These are phyloP conservation scores for Bubo blakistoni DNA, from an alignment of 2,113 vertebrate genomes.

Conservation along the genomic window DNA sequence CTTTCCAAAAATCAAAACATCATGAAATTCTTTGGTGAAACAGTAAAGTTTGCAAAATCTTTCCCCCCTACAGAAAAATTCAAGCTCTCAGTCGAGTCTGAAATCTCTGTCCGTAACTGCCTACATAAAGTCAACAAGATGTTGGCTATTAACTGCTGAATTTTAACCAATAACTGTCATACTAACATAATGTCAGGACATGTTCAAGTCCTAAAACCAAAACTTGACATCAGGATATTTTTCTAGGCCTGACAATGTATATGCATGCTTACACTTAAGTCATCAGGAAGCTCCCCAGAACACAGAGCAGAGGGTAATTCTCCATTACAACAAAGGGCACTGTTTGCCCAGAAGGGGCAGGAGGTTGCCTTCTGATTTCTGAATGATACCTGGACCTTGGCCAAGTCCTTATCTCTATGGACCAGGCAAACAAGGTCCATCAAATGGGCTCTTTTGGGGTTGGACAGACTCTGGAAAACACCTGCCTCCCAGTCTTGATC, in stretches of 20 bases:
- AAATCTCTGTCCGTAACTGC: background rate
- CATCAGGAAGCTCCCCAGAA: background rate
- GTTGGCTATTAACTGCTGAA: background rate
- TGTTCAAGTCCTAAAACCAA: background rate
- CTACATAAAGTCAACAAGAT: background rate
- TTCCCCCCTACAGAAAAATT: background rate
- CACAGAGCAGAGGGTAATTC: background rate
- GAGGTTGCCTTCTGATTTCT: background rate
- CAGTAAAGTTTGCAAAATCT: background rate
- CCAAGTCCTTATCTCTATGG: background rate
- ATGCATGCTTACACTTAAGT: background rate
- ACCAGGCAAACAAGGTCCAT: background rate
- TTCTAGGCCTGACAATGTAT: background rate
- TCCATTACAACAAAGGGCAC: background rate
- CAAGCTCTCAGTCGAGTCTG: background rate
- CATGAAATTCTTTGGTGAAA: background rate
- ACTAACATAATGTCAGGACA: background rate
- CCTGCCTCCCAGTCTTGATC: background rate
- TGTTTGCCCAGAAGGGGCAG: background rate
- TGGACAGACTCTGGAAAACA: background rate
- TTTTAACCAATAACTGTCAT: background rate
- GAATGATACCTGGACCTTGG: background rate
- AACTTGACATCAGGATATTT: background rate
- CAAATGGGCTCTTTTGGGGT: background rate
- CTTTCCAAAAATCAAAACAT: background rate